Evolutionary conservation across 2,113 vertebrate species (phyloP).

Genomic region (Brevimyrus niger): DNA sequence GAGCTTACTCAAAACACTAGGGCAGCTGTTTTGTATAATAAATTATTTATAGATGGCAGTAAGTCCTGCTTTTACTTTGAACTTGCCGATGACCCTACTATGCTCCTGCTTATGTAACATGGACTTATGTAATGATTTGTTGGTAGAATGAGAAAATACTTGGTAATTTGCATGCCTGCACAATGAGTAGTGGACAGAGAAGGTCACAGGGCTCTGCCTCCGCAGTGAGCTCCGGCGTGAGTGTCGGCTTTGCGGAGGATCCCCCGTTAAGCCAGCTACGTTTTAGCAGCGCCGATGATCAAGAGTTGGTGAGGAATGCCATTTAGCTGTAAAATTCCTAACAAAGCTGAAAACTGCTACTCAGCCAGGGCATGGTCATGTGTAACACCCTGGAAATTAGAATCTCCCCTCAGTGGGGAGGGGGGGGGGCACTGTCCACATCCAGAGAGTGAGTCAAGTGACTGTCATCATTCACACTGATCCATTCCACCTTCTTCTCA

Average conservation of each 20-base stretch:
- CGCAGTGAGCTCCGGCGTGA: background rate
- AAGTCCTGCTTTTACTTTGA: background rate
- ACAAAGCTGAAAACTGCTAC: background rate
- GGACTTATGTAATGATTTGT: background rate
- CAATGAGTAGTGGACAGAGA: constrained; percentile 33
- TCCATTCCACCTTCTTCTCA: background rate
- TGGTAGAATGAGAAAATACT: constrained; percentile 56
- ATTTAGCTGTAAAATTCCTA: constrained; percentile 62
- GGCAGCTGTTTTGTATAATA: background rate
- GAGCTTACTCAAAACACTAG: background rate
- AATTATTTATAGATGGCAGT: background rate
- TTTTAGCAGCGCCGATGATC: constrained; percentile 26
- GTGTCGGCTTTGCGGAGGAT: background rate
- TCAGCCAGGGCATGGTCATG: background rate
- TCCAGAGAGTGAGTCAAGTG: background rate
- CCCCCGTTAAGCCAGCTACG: background rate
- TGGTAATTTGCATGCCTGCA: constrained; percentile 40
- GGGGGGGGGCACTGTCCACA: background rate
- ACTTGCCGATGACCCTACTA: background rate
- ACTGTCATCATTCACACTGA: background rate
- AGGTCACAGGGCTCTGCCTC: constrained; percentile 37
- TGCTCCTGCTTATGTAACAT: background rate
- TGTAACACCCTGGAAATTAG: background rate
- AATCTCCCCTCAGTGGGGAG: background rate
- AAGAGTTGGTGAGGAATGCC: constrained; percentile 59